phyloP scores from a whole-genome alignment of 2,113 vertebrate species.

The Marmota monax region DNA sequence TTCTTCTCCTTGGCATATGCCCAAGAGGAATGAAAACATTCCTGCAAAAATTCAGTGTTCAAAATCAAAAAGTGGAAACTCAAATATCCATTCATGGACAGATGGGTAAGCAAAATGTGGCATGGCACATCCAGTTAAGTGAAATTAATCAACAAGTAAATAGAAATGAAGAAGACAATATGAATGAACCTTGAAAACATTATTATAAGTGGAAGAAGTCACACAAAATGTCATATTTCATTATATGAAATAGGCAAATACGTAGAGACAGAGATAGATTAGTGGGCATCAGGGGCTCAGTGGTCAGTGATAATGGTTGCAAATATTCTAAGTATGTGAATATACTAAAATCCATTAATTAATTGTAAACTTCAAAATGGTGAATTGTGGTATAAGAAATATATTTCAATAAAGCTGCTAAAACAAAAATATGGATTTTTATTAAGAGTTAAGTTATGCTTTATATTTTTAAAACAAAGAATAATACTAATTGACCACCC shows the following conservation, averaged over 20 bases:
- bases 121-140: not conserved
- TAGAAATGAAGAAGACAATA: not conserved
- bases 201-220: not conserved
- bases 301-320: not conserved
- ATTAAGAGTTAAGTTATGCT: not conserved
- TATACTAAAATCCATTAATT: not conserved
- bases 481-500: not conserved
- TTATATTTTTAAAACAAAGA: constrained; percentile 37
- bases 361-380: not conserved
- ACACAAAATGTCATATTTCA: not conserved
- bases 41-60: not conserved
- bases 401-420: not conserved
- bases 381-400: not conserved
- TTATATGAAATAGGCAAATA: not conserved
- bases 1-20: not conserved
- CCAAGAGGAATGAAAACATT: not conserved
- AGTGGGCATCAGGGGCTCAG: not conserved
- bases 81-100: not conserved
- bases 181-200: not conserved
- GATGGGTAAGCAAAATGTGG: not conserved
- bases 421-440: not conserved
- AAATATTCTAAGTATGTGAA: not conserved
- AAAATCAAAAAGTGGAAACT: not conserved
- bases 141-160: not conserved
- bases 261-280: not conserved